Conservation (phyloP, 2,888 invertebrate species). For the Agonopterix subpropinquella region DNA sequence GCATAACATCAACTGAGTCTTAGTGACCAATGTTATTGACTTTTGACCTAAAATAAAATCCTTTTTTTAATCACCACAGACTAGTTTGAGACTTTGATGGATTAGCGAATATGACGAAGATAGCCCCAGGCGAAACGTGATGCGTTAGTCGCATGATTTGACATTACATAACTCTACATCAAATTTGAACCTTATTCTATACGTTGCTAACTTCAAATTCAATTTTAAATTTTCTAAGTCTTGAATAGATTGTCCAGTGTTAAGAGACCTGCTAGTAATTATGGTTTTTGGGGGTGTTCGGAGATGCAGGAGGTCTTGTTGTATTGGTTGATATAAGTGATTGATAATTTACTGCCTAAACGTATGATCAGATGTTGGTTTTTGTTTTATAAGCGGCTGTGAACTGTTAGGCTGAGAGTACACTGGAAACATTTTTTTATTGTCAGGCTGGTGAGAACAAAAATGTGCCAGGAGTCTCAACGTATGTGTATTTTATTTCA, state of each 20-base stretch:
- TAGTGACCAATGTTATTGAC: too few relatives aligned
- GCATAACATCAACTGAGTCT: too few relatives aligned
- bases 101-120: slow-evolving; percentile 6
- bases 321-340: slow-evolving; percentile 23
- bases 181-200: too few relatives aligned
- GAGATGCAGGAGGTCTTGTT: slow-evolving; percentile 10
- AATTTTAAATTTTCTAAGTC: too few relatives aligned
- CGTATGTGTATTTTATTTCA: too few relatives aligned
- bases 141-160: neutral
- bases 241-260: too few relatives aligned
- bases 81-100: slow-evolving; percentile 7
- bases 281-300: too few relatives aligned
- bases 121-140: slow-evolving; percentile 12
- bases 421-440: neutral
- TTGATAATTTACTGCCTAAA: slow-evolving; percentile 23
- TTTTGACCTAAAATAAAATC: too few relatives aligned
- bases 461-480: too few relatives aligned
- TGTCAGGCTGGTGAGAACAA: too few relatives aligned
- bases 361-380: slow-evolving; percentile 22
- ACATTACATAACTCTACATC: neutral
- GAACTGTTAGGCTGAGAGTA: slow-evolving; percentile 1
- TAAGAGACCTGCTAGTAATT: too few relatives aligned
- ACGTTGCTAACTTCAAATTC: too few relatives aligned
- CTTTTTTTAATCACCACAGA: neutral
- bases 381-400: slow-evolving; percentile 28